Evolutionary conservation across 1,140 invertebrate genomes (phyloP), one percentile per base, ranked within the genome.

Genomic region (Trachymyrmex cornetzi): DNA sequence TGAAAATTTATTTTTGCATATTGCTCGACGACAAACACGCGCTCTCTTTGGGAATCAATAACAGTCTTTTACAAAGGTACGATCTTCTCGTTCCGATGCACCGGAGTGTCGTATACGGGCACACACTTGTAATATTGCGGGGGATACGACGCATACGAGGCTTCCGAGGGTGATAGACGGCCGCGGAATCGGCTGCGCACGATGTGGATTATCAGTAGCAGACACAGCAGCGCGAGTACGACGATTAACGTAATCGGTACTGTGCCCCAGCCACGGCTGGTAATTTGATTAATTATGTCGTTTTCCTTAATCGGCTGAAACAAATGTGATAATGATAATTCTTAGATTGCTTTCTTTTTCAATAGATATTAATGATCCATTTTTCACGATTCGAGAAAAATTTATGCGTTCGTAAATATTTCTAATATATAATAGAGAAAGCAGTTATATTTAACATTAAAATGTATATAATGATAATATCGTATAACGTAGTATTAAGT

Each of bases 91-190:
- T 92, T 91, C 67, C 88, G 92, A 85, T 93, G 94, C 66, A 92
- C 88, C 53, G 92, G 93, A 3, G 92, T 93, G 44, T 95, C 94
- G 77, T 95, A 94, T 19, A 88, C 93, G 14, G 94, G 94, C n/a
- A 95, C 93, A 77, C 93, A 94, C 79, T 95, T 95, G 90, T 95
- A 95, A 87, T 95, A 95, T 82, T 95, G 94, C 38, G 93, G 91
- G n/a, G 94, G 93, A 67, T 93, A 94, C 6, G 92, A 89, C 4
- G 92, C 75, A 61, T 93, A 95, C 0, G 93, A 85, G 14, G 85
- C 82, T 48, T 93, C 91, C 22, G 92, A 91, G 0, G 94, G 92
- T 19, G 93, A 92, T 12, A 95, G 77, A 16, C 94, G 92, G 2
- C 92, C 93, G 0, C 93, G 93, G 77, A 95, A 94, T 89, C 92